A percentile compares a stretch with the other conserved stretches of the same genome.
phyloP scores from a whole-genome alignment of 1,140 invertebrate genomes.

The Drosophila serrata region DNA sequence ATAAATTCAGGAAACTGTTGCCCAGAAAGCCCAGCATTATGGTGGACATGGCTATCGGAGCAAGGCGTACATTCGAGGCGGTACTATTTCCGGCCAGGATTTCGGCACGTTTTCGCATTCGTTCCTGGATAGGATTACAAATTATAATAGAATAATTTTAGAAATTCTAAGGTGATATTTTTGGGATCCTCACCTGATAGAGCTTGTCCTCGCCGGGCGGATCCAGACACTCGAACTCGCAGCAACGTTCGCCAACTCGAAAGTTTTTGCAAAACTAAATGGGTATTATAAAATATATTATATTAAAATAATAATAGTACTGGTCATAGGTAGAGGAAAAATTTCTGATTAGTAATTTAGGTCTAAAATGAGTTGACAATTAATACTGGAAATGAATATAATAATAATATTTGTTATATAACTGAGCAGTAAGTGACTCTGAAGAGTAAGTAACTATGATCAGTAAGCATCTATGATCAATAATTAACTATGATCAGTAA shows the following conservation, averaged over 20 bases:
- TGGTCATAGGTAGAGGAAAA: too few relatives aligned
- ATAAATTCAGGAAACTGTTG: slow-evolving; percentile 79
- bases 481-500: too few relatives aligned
- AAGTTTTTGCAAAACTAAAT: slow-evolving; percentile 91
- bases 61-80: slow-evolving; percentile 72
- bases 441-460: too few relatives aligned
- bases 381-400: not conserved
- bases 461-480: too few relatives aligned
- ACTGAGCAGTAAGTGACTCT: too few relatives aligned
- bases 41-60: slow-evolving; percentile 76
- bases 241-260: slow-evolving; percentile 90
- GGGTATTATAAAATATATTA: not conserved
- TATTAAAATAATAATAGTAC: too few relatives aligned
- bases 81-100: slow-evolving; percentile 87
- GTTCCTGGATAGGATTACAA: slow-evolving; percentile 76
- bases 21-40: slow-evolving; percentile 80
- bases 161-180: not conserved
- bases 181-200: slow-evolving; percentile 85
- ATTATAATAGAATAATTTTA: not conserved
- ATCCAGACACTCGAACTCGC: slow-evolving; percentile 92
- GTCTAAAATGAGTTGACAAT: not conserved
- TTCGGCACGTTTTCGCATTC: slow-evolving; percentile 86
- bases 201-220: slow-evolving; percentile 88
- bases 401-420: too few relatives aligned
- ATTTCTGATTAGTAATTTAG: not conserved